These are phyloP conservation scores for Anoura caudifer DNA, from an alignment of 2,113 vertebrate genomes.

Conservation along the genomic window DNA sequence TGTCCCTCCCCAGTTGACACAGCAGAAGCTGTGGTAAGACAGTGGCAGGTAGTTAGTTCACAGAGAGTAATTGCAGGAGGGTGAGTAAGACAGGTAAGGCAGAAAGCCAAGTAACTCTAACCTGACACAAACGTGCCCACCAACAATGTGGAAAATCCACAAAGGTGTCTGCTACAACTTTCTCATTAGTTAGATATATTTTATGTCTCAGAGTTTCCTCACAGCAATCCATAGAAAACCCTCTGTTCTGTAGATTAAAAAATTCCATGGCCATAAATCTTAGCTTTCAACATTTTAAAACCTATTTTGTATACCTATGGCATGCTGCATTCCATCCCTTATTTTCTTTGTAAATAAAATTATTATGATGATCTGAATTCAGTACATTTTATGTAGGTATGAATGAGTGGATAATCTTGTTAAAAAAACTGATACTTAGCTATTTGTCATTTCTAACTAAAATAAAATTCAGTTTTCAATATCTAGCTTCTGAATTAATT, in stretches of 20 bases:
- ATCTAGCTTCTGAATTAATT: not conserved
- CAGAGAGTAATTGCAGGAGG: rapidly evolving
- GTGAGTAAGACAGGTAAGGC: not conserved
- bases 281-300: not conserved
- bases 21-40: not conserved
- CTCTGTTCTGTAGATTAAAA: not conserved
- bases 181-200: not conserved
- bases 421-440: not conserved
- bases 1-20: rapidly evolving
- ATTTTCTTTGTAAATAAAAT: not conserved
- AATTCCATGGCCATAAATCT: not conserved
- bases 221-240: not conserved
- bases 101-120: not conserved
- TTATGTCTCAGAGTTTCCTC: not conserved
- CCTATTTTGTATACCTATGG: not conserved
- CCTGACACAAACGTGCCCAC: rapidly evolving
- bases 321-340: not conserved
- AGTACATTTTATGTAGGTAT: not conserved
- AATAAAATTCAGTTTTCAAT: not conserved
- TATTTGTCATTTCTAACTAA: not conserved
- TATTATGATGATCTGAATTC: not conserved
- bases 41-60: rapidly evolving
- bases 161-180: not conserved
- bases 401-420: not conserved
- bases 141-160: not conserved